Evolutionary conservation across 2,797 vertebrate species (phyloP).

Genomic region (Typhlichthys subterraneus): DNA sequence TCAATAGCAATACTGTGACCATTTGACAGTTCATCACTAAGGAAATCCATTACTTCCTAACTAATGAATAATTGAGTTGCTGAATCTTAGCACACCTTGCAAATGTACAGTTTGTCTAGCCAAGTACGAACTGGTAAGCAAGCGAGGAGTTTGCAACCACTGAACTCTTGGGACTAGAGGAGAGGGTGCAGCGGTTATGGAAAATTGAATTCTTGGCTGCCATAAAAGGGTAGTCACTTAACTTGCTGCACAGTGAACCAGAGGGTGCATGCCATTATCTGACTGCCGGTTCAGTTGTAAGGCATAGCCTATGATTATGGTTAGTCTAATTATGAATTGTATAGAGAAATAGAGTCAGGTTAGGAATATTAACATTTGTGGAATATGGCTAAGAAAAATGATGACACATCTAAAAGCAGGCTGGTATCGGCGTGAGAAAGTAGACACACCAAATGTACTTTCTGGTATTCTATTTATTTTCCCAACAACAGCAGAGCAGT

Average conservation of each 20-base stretch:
- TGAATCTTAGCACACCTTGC: conserved; percentile 2
- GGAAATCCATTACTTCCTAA: not conserved
- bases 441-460: conserved; percentile 18
- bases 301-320: not conserved
- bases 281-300: conserved; percentile 2
- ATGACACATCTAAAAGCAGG: too few species aligned
- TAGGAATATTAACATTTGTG: too few species aligned
- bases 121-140: not conserved
- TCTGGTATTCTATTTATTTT: conserved; percentile 52
- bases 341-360: too few species aligned
- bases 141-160: not conserved
- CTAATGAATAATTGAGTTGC: conserved; percentile 17
- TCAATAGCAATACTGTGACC: too few species aligned
- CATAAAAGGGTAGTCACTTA: conserved; percentile 4
- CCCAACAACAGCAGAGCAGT: conserved; percentile 49
- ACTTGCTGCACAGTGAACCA: conserved; percentile 7
- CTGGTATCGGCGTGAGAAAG: conserved; percentile 14
- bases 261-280: not conserved
- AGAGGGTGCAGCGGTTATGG: not conserved
- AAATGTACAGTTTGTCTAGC: not conserved
- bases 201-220: not conserved
- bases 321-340: too few species aligned
- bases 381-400: too few species aligned
- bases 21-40: not conserved
- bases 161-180: not conserved